phyloP scores from a whole-genome alignment of 2,113 vertebrate genomes.

The Tonatia bakeri region DNA sequence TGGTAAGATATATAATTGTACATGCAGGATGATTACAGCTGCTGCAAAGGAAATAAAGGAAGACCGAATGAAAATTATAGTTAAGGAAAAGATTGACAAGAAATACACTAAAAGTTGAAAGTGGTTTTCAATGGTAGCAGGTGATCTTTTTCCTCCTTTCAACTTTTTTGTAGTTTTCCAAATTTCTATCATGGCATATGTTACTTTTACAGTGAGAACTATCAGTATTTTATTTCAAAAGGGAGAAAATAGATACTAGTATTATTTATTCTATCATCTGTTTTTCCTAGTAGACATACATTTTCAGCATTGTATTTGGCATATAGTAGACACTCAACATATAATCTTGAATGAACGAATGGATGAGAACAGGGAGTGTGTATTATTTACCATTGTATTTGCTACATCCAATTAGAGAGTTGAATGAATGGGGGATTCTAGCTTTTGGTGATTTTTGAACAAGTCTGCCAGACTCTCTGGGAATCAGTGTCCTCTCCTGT shows the following conservation, averaged over 20 bases:
- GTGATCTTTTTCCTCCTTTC: not conserved
- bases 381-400: not conserved
- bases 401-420: not conserved
- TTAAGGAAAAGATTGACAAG: not conserved
- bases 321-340: not conserved
- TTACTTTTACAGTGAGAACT: not conserved
- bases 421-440: not conserved
- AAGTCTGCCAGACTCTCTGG: not conserved
- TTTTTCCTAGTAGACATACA: not conserved
- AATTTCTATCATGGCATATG: not conserved
- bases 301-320: not conserved
- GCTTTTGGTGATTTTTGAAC: not conserved
- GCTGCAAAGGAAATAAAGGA: not conserved
- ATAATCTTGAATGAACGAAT: not conserved
- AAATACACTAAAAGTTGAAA: not conserved
- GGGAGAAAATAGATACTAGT: not conserved
- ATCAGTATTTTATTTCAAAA: constrained; percentile 6
- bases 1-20: not conserved
- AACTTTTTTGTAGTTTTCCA: constrained; percentile 4
- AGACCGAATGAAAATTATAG: not conserved
- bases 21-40: not conserved
- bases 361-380: not conserved
- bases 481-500: not conserved
- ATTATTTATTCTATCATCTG: not conserved
- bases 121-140: not conserved